Evolutionary conservation across 2,888 invertebrate genomes (phyloP).

Genomic region (Gnatocerus cornutus): DNA sequence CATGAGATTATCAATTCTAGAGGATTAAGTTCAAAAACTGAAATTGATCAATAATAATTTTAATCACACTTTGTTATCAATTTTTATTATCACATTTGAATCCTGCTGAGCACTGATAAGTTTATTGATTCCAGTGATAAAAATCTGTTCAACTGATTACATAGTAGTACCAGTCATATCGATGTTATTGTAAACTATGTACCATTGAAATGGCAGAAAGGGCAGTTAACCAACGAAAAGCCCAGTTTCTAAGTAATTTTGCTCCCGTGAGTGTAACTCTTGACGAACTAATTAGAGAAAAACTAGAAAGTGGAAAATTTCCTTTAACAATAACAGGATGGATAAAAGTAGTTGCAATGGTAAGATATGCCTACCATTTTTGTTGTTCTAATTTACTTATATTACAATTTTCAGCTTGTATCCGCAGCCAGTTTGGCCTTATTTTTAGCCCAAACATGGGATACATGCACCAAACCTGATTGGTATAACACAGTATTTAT

Average conservation of each 20-base stretch:
- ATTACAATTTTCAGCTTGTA: conserved; percentile 35
- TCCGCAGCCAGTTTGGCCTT: conserved; percentile 41
- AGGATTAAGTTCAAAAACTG: too few relatives aligned
- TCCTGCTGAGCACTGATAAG: too few relatives aligned
- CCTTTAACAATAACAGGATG: conserved; percentile 59
- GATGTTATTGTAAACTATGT: conserved; percentile 9
- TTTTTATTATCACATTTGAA: too few relatives aligned
- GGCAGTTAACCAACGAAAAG: conserved; percentile 32
- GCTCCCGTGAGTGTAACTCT: conserved; percentile 45
- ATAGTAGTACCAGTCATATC: not conserved
- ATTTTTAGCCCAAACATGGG: conserved; percentile 43
- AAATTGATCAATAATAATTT: too few relatives aligned
- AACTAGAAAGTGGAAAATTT: conserved; percentile 60
- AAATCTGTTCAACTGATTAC: not conserved
- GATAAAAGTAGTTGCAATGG: conserved; percentile 59
- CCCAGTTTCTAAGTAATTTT: conserved; percentile 38
- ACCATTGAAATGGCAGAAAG: conserved; percentile 41
- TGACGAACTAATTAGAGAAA: conserved; percentile 58
- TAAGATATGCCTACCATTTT: conserved; percentile 47
- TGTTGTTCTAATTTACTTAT: not conserved
- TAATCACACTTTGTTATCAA: too few relatives aligned
- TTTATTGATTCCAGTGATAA: too few relatives aligned
- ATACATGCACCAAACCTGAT: conserved; percentile 28
- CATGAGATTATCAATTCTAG: not conserved
- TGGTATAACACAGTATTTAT: conserved; percentile 47